phyloP scores from a whole-genome alignment of 1,140 invertebrate species.

The Galendromus occidentalis region DNA sequence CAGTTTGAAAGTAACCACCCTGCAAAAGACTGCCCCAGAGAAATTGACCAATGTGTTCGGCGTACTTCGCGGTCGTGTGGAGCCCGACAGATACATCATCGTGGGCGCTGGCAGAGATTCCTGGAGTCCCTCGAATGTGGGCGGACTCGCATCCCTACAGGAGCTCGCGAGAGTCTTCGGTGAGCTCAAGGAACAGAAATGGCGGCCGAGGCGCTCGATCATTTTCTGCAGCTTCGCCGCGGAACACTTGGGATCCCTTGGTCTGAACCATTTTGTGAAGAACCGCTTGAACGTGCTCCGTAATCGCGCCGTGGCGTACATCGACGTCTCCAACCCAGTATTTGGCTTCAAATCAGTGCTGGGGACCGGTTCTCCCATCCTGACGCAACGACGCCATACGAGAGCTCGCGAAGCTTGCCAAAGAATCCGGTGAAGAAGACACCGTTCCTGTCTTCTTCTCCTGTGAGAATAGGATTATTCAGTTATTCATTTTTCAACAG shows the following conservation, averaged over 20 bases:
- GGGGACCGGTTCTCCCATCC: slow-evolving; percentile 23
- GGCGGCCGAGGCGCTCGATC: slow-evolving; percentile 30
- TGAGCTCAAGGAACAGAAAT: slow-evolving; percentile 26
- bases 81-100: slow-evolving; percentile 37
- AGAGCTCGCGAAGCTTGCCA: too few species aligned
- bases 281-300: slow-evolving; percentile 20
- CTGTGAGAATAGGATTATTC: too few species aligned
- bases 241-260: slow-evolving; percentile 33
- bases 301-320: slow-evolving; percentile 26
- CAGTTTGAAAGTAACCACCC: too few species aligned
- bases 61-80: slow-evolving; percentile 29
- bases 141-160: slow-evolving; percentile 32
- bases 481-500: too few species aligned
- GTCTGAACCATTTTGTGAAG: slow-evolving; percentile 24
- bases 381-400: slow-evolving; percentile 14
- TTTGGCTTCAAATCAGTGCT: slow-evolving; percentile 15
- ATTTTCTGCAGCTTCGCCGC: slow-evolving; percentile 35
- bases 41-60: slow-evolving; percentile 30
- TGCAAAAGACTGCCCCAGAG: neutral
- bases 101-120: slow-evolving; percentile 40
- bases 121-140: slow-evolving; percentile 36
- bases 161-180: slow-evolving; percentile 34
- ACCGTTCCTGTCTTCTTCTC: too few species aligned
- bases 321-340: slow-evolving; percentile 26
- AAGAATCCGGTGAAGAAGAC: too few species aligned